Base-by-base conservation (phyloP, 2,888 invertebrate genomes). In the Ctenicera cuprea region DNA sequence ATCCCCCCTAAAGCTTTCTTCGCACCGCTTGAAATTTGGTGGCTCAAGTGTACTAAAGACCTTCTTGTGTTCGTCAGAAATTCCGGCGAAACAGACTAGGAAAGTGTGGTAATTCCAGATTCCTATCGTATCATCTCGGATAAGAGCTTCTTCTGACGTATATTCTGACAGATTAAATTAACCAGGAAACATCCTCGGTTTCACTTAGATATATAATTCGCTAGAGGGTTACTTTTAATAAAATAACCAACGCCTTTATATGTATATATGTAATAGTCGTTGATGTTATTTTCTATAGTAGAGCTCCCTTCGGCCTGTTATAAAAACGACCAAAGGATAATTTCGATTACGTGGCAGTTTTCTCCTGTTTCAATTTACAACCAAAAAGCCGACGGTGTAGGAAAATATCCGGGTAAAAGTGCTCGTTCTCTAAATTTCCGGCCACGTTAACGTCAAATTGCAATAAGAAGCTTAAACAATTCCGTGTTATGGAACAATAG, bases 161-260 rank as follows among this genome's bases (percentile, higher is more conserved):
- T 57, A 18, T 57, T 43, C 37, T 67, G 67, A 67, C 45, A 43
- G 41, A 67, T 67, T 67, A 67, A 67, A 67, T 67, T 67, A 67
- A 52, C 54, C 64, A 67, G 11, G 67, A 67, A 67, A 57, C 67
- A 57, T 63, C 45, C 63, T 63, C 63, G 14, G 45, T 45, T 37
- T 14, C 20, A 63, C 63, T 63, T 45, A 43, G 38, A 30, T 63
- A 30, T 30, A 63, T 45, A 63, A 63, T 64, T 48, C 64, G 30
- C 50, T 37, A 62, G 73, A 68, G 70, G 71, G 63, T 69, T 61
- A 52, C 62, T 59, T 77, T 74, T 77, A 77, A 76, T 76, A 77
- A 77, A 76, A 77, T 77, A 76, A 73, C 61, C 64, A 57, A 45
- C 64, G 67, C 71, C 48, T 68, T n/a, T n/a, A n/a, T n/a, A n/a